Percentiles rank a stretch among this genome's conserved stretches.
These are phyloP conservation scores for Biston stratarius DNA, from an alignment of 2,888 invertebrate species.

Conservation along the genomic window DNA sequence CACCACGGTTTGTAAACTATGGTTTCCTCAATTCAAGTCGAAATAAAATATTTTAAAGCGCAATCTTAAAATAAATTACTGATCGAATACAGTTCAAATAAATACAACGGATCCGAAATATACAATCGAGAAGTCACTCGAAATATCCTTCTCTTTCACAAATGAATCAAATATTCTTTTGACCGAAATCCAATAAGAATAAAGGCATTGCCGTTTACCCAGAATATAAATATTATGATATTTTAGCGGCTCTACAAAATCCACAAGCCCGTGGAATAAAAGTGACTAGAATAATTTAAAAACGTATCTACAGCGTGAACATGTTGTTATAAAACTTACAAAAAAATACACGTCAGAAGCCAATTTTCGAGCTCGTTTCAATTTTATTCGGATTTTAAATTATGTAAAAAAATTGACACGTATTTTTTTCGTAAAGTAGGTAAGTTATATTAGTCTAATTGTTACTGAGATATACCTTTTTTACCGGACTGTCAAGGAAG, in stretches of 20 bases:
- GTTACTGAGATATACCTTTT: no score
- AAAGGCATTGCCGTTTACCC: conserved; percentile 22
- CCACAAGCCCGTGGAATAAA: conserved; percentile 21
- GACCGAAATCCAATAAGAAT: conserved; percentile 40
- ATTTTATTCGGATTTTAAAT: neutral
- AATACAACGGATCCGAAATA: conserved; percentile 12
- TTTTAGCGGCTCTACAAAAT: conserved; percentile 24
- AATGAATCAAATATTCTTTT: conserved; percentile 42
- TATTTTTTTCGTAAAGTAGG: no score
- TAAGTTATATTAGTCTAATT: no score
- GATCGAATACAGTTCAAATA: conserved; percentile 9
- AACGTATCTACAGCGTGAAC: neutral
- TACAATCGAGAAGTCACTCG: conserved; percentile 10
- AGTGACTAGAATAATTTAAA: conserved; percentile 24
- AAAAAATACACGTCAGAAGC: neutral
- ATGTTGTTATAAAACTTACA: conserved; percentile 32
- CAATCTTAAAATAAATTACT: neutral
- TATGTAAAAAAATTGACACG: no score
- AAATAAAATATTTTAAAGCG: no score
- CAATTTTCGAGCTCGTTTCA: neutral
- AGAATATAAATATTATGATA: conserved; percentile 31
- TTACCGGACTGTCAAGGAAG: no score
- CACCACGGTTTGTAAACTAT: no score
- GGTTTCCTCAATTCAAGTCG: no score
- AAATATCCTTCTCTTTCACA: conserved; percentile 29